Percentiles rank a stretch among this genome's conserved stretches.
phyloP scores from a whole-genome alignment of 2,113 vertebrate genomes.

The Paraplagusia blochii region DNA sequence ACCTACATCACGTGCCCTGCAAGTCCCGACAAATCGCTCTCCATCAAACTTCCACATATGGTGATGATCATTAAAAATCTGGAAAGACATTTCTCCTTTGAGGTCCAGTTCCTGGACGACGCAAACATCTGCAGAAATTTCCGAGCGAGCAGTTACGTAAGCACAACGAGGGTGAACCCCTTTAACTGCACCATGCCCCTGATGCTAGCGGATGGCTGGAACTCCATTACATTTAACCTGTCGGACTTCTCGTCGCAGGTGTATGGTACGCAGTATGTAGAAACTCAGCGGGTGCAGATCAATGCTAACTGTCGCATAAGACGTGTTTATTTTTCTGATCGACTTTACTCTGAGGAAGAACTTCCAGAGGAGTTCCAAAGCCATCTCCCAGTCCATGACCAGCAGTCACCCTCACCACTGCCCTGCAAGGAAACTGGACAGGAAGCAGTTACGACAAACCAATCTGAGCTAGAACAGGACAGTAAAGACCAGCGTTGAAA shows the following conservation, averaged over 20 bases:
- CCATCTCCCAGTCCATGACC: conserved; percentile 90
- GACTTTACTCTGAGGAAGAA: conserved; percentile 94
- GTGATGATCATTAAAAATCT: conserved; percentile 98
- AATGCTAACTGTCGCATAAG: conserved; percentile 93
- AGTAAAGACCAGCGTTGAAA: no score
- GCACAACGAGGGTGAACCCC: conserved; percentile 91
- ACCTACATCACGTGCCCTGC: conserved; percentile 96
- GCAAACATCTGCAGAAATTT: conserved; percentile 93
- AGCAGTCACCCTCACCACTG: not conserved
- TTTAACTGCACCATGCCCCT: conserved; percentile 99
- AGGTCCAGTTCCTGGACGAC: conserved; percentile 97
- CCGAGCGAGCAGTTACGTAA: conserved; percentile 95
- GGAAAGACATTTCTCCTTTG: conserved; percentile 97
- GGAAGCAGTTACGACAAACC: not conserved
- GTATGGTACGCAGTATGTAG: conserved; percentile 93
- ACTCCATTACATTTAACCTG: conserved; percentile 97
- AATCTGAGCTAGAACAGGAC: not conserved
- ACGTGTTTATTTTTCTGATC: conserved; percentile 95
- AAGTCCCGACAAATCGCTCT: conserved; percentile 93
- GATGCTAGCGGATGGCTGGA: conserved; percentile 94
- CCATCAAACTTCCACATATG: conserved; percentile 93
- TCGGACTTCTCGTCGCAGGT: conserved; percentile 92
- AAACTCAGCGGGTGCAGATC: conserved; percentile 95
- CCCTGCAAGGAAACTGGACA: not conserved
- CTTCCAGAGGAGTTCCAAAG: conserved; percentile 96